Evolutionary conservation across 2,888 invertebrate species (phyloP).

Genomic region (Limnephilus rhombicus): DNA sequence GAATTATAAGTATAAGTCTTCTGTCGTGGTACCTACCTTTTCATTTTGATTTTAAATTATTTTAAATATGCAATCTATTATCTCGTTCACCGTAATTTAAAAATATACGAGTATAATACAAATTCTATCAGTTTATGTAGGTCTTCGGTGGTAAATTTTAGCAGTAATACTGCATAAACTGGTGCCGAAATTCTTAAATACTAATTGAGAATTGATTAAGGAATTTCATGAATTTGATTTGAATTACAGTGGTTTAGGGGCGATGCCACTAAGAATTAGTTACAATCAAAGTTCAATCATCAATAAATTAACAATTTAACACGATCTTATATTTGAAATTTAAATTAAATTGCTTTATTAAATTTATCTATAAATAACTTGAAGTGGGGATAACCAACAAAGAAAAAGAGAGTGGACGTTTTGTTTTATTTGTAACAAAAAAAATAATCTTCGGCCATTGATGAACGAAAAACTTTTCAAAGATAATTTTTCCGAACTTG

Average conservation of each 20-base stretch:
- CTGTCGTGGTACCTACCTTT: not conserved
- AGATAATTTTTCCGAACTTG: too few species aligned
- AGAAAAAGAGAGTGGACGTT: not conserved
- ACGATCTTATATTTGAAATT: not conserved
- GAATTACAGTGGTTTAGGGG: not conserved
- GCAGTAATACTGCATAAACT: not conserved
- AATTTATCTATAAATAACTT: not conserved
- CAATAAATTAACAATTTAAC: not conserved
- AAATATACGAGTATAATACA: not conserved
- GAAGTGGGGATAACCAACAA: not conserved
- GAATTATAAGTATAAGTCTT: not conserved
- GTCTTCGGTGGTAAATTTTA: not conserved
- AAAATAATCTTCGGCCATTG: not conserved
- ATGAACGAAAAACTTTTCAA: too few species aligned
- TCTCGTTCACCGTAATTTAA: not conserved
- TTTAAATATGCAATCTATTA: not conserved
- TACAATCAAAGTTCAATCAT: not conserved
- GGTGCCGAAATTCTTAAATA: constrained; percentile 27
- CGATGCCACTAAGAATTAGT: constrained; percentile 2
- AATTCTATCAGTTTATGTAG: not conserved
- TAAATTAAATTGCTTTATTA: not conserved
- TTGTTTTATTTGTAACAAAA: not conserved
- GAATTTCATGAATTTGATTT: constrained; percentile 28
- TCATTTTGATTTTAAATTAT: not conserved
- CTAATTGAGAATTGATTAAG: constrained; percentile 24